These are phyloP conservation scores for Rhamnusium bicolor DNA, from an alignment of 2,888 invertebrate species.

Conservation along the genomic window DNA sequence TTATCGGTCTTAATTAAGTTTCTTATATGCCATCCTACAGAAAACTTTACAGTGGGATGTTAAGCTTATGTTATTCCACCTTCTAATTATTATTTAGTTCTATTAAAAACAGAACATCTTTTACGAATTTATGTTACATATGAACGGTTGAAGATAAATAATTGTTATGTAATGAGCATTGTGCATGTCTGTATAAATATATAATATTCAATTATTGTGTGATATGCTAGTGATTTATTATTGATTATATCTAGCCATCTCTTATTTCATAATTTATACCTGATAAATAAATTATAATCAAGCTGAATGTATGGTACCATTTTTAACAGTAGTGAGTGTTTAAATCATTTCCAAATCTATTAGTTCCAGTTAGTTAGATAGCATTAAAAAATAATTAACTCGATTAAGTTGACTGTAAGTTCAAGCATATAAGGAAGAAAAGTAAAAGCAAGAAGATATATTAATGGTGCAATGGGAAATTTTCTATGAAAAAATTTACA, in stretches of 20 bases:
- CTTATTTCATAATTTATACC: neutral
- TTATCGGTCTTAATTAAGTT: too few species aligned
- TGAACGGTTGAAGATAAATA: slow-evolving; percentile 3
- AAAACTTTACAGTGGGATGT: neutral
- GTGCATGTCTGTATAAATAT: neutral
- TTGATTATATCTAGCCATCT: neutral
- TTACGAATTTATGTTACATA: neutral
- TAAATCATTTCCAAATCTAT: slow-evolving; percentile 11
- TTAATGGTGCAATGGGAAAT: too few species aligned
- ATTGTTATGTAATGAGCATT: neutral
- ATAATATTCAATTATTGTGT: slow-evolving; percentile 11
- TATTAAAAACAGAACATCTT: neutral
- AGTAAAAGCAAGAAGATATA: too few species aligned
- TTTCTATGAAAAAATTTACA: too few species aligned
- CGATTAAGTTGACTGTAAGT: too few species aligned
- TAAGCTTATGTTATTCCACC: neutral
- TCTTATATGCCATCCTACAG: neutral
- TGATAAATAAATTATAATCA: neutral
- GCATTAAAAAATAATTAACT: too few species aligned
- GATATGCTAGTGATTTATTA: neutral
- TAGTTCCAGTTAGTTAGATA: slow-evolving; percentile 20
- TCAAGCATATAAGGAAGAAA: too few species aligned
- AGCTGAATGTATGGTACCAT: neutral
- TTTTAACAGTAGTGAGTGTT: neutral
- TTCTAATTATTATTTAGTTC: slow-evolving; percentile 9